Conservation (phyloP, 2,888 invertebrate species). For the Drosophila meridiana region DNA sequence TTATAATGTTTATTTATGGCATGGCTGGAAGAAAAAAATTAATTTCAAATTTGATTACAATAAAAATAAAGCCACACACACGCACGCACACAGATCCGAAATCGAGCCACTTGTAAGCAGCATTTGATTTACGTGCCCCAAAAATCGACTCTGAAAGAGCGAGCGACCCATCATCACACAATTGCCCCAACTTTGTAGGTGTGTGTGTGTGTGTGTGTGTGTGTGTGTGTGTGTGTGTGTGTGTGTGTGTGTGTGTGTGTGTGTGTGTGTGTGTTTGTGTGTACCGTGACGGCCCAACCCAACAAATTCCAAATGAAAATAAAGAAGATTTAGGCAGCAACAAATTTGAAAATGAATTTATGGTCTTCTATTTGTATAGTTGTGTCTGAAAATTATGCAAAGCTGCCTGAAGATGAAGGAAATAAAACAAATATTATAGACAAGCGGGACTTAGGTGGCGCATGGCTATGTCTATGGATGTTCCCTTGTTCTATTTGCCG, state of each 20-base stretch:
- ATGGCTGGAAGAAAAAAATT: conserved; percentile 62
- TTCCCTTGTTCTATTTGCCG: conserved; percentile 53
- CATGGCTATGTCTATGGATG: conserved; percentile 35
- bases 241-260: conserved; percentile 27
- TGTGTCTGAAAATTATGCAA: conserved; percentile 58
- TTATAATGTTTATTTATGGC: conserved; percentile 74
- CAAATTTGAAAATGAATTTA: conserved; percentile 57
- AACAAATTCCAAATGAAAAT: conserved; percentile 24
- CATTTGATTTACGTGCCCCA: conserved; percentile 63
- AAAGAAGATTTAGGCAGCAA: conserved; percentile 41
- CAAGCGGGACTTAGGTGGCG: conserved; percentile 34
- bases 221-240: conserved; percentile 24
- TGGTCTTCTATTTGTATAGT: conserved; percentile 68
- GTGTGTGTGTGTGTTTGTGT: conserved; percentile 24
- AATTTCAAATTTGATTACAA: conserved; percentile 79
- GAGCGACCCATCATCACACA: conserved; percentile 21
- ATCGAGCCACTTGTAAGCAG: conserved; percentile 64
- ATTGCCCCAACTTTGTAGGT: conserved; percentile 18
- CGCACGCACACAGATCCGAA: conserved; percentile 9
- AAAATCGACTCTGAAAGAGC: conserved; percentile 34
- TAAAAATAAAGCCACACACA: conserved; percentile 67
- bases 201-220: no score
- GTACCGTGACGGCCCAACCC: conserved; percentile 56
- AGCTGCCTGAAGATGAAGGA: conserved; percentile 41
- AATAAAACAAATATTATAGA: conserved; percentile 43